Percentiles rank a stretch among this genome's conserved stretches.
Evolutionary conservation across 2,113 vertebrate genomes (phyloP).

Genomic region (Notechis scutatus): DNA sequence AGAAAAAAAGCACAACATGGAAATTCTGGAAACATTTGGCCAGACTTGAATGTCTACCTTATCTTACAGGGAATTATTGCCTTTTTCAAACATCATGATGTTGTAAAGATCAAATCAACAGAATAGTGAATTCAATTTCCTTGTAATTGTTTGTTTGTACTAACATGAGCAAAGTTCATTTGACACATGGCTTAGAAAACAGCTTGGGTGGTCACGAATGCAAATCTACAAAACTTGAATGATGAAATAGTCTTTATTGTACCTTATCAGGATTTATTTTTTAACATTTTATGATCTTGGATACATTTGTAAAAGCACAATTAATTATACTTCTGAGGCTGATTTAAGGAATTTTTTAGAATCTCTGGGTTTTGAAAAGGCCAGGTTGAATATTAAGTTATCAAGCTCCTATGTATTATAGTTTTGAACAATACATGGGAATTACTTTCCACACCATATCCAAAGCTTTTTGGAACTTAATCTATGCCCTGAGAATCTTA

Average conservation of each 20-base stretch:
- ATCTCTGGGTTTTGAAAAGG: background rate
- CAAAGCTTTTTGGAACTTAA: background rate
- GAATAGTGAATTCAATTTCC: background rate
- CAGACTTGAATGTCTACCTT: constrained; percentile 39
- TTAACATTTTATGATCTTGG: constrained; percentile 5
- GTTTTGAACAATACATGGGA: background rate
- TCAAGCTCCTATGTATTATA: background rate
- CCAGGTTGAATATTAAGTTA: background rate
- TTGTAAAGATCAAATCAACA: background rate
- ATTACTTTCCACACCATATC: background rate
- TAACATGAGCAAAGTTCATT: background rate
- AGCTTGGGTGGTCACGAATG: background rate
- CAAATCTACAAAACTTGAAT: background rate
- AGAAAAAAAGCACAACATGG: constrained; percentile 45
- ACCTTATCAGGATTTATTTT: background rate
- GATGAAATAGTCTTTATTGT: background rate
- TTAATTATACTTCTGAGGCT: constrained; percentile 44
- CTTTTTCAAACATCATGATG: constrained; percentile 20
- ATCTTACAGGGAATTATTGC: constrained; percentile 28
- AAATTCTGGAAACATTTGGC: constrained; percentile 55
- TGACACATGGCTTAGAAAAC: background rate
- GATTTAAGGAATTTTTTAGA: background rate
- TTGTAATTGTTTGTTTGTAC: background rate
- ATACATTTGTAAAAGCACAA: constrained; percentile 53
- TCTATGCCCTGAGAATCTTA: background rate